Conservation (phyloP, 1,140 invertebrate species). For the Andricus grossulariae region DNA sequence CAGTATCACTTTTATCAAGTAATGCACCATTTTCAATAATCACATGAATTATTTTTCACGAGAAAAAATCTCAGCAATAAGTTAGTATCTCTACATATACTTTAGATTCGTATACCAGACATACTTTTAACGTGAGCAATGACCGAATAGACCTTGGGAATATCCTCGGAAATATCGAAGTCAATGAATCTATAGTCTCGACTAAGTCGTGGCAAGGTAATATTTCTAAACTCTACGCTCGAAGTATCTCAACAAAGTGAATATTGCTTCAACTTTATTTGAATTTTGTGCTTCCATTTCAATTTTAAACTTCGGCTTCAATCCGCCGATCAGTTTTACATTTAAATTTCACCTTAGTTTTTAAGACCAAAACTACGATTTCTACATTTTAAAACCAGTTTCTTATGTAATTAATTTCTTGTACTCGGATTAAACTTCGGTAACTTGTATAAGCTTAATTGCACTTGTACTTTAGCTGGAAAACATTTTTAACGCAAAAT, state of each 20-base stretch:
- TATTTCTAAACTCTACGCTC: background rate
- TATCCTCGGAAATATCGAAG: constrained; percentile 25
- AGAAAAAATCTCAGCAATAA: too few relatives aligned
- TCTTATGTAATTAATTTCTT: background rate
- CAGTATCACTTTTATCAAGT: too few relatives aligned
- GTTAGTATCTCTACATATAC: too few relatives aligned
- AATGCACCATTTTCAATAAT: too few relatives aligned
- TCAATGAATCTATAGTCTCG: background rate
- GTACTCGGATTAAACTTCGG: background rate
- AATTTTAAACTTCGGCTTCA: too few relatives aligned
- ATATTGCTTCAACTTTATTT: background rate
- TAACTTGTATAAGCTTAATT: background rate
- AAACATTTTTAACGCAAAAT: background rate
- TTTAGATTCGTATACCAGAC: too few relatives aligned
- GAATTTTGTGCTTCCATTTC: too few relatives aligned
- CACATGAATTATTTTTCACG: too few relatives aligned
- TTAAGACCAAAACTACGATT: background rate
- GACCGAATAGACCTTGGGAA: background rate
- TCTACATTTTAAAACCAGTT: background rate
- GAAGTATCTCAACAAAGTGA: background rate
- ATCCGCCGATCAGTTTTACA: background rate
- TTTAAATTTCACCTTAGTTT: background rate
- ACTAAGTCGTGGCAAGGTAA: constrained; percentile 19
- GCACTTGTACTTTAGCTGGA: background rate
- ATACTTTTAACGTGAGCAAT: background rate